Evolutionary conservation across 2,888 invertebrate genomes (phyloP), one percentile per base, ranked within the genome.

Genomic region (Chrysomela aeneicollis): DNA sequence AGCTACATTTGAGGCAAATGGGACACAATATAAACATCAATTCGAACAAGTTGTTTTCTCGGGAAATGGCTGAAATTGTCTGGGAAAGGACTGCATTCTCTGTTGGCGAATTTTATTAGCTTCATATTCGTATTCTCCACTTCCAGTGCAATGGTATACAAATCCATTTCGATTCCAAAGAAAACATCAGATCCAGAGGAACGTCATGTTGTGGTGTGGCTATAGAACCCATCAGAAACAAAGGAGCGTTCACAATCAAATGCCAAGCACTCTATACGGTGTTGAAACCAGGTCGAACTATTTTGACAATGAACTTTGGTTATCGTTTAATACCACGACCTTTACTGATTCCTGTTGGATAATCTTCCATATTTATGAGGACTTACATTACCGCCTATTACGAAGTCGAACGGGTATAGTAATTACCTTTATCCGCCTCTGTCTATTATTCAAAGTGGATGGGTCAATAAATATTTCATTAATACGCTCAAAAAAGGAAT

Each of bases 231-330:
- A 26, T 26, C 26, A 35, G 32, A 15, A 42, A 42, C 42, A 42
- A 42, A 4, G 42, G n/a, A 35, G 4, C 32, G 10, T 15, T n/a
- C n/a, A 4, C 12, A 3, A 42, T 15, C 15, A 42, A 42, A 42
- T 42, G 42, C n/a, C 42, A 35, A 35, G 35, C 12, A 35, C 2
- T 10, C 35, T 8, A 12, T 15, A 15, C 15, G n/a, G 15, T 42
- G 42, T n/a, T 15, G n/a, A 42, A 42, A 42, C 42, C n/a, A 15
- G 42, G 42, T 42, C 42, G 42, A 6, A 42, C 15, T 2, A 42
- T 42, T 42, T 42, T 42, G 42, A 42, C 42, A 42, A 42, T 42
- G 42, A 42, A 42, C 42, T 42, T 42, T 42, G 42, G n/a, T 15
- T n/a, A 3, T 15, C 6, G 42, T 4, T 10, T 42, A 42, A 42